Percentiles rank a stretch among this genome's conserved stretches.
phyloP scores from a whole-genome alignment of 2,888 invertebrate species.

The Mycalesis mineus region DNA sequence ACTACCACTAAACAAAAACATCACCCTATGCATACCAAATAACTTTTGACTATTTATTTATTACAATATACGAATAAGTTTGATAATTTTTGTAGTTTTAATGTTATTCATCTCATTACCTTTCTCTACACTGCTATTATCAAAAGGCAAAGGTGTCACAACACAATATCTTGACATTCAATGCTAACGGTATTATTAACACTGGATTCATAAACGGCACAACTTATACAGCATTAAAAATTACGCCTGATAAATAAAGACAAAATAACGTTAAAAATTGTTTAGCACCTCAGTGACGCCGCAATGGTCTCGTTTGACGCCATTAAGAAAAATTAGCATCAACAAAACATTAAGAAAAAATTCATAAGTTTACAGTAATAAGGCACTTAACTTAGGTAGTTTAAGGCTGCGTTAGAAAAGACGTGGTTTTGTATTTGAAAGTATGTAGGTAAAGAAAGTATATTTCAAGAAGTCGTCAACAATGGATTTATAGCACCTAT shows the following conservation, averaged over 20 bases:
- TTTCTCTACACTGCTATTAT: neutral
- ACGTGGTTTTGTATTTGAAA: neutral
- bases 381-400: neutral
- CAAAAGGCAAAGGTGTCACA: neutral
- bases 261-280: too few relatives aligned
- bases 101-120: neutral
- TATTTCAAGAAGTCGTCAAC: constrained; percentile 1
- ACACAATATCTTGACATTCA: too few relatives aligned
- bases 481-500: constrained; percentile 9
- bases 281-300: too few relatives aligned
- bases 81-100: neutral
- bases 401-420: neutral
- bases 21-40: constrained; percentile 12
- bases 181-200: too few relatives aligned
- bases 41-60: constrained; percentile 43
- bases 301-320: too few relatives aligned
- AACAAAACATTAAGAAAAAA: too few relatives aligned
- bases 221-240: too few relatives aligned
- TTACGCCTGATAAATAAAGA: too few relatives aligned
- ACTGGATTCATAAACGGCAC: too few relatives aligned
- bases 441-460: constrained; percentile 7
- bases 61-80: constrained; percentile 38
- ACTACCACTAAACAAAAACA: constrained; percentile 42
- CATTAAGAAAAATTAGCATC: too few relatives aligned
- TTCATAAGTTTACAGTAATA: too few relatives aligned